These are phyloP conservation scores for Eudemis profundana DNA, from an alignment of 2,888 invertebrate genomes.

Conservation along the genomic window DNA sequence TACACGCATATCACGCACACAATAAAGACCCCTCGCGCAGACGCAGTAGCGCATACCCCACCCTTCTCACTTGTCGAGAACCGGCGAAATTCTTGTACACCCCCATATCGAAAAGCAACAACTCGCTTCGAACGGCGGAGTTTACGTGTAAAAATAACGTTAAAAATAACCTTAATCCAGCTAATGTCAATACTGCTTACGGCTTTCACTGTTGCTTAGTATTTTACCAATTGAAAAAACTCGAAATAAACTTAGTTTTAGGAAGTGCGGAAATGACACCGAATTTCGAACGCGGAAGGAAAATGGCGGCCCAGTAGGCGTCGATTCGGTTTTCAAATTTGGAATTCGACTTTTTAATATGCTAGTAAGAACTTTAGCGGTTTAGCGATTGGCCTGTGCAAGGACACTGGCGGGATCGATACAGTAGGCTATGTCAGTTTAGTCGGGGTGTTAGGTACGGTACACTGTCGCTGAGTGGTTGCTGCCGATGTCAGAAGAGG, in stretches of 20 bases:
- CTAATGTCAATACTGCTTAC: slow-evolving; percentile 50
- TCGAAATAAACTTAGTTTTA: slow-evolving; percentile 46
- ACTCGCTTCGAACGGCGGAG: slow-evolving; percentile 61
- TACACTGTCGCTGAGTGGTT: slow-evolving; percentile 71
- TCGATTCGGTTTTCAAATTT: slow-evolving; percentile 56
- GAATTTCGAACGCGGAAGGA: slow-evolving; percentile 60
- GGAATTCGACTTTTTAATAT: slow-evolving; percentile 51
- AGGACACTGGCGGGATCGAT: slow-evolving; percentile 70
- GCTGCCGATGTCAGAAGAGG: slow-evolving; percentile 79
- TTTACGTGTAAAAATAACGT: slow-evolving; percentile 51
- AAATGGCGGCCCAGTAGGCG: slow-evolving; percentile 72
- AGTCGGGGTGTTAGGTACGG: slow-evolving; percentile 52
- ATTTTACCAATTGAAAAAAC: slow-evolving; percentile 55
- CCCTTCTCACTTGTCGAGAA: slow-evolving; percentile 72
- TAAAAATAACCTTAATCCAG: slow-evolving; percentile 45
- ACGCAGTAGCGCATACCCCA: slow-evolving; percentile 75
- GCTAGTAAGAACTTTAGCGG: slow-evolving; percentile 64
- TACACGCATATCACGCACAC: slow-evolving; percentile 78
- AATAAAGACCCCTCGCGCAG: slow-evolving; percentile 68
- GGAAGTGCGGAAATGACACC: slow-evolving; percentile 53
- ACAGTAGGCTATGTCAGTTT: slow-evolving; percentile 54
- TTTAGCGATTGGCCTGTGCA: slow-evolving; percentile 57
- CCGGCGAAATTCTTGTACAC: slow-evolving; percentile 82
- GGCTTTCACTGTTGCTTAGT: slow-evolving; percentile 70
- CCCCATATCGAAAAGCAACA: slow-evolving; percentile 79